Evolutionary conservation across 2,797 vertebrate species (phyloP).

Genomic region (Australoheros facetus): DNA sequence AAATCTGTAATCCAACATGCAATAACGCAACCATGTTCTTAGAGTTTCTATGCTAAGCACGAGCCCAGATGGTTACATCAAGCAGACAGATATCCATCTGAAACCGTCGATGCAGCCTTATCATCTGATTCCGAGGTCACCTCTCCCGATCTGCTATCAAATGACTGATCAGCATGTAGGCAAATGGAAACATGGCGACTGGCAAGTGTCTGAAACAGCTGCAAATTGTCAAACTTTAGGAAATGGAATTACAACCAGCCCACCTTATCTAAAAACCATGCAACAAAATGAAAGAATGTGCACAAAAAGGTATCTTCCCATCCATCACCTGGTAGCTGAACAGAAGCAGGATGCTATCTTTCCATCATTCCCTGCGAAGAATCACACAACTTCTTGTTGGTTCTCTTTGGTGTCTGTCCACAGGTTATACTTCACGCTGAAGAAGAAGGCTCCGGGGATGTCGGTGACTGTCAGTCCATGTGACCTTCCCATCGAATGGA

Average conservation of each 20-base stretch:
- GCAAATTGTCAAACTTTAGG: constrained; percentile 11
- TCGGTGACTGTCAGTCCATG: constrained; percentile 88
- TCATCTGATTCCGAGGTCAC: constrained; percentile 63
- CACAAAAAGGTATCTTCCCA: constrained; percentile 17
- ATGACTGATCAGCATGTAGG: constrained; percentile 42
- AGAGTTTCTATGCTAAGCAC: constrained; percentile 53
- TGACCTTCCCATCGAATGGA: constrained; percentile 87
- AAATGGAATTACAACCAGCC: constrained; percentile 14
- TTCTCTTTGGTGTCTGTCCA: constrained; percentile 38
- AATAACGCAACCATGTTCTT: background rate
- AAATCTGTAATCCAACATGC: constrained; percentile 25
- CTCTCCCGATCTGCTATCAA: constrained; percentile 56
- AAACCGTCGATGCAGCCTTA: constrained; percentile 56
- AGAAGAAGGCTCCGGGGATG: constrained; percentile 81
- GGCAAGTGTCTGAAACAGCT: constrained; percentile 29
- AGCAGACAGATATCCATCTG: constrained; percentile 64
- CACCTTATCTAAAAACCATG: constrained; percentile 31
- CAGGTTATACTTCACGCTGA: constrained; percentile 88
- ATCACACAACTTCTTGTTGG: constrained; percentile 10
- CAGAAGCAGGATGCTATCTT: constrained; percentile 55
- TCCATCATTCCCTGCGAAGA: constrained; percentile 31
- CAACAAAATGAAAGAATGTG: constrained; percentile 34
- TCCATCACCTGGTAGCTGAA: constrained; percentile 52
- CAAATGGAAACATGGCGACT: constrained; percentile 24
- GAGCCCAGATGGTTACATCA: constrained; percentile 44